Percentiles rank a stretch among this genome's conserved stretches.
Evolutionary conservation across 2,888 invertebrate genomes (phyloP).

Genomic region (Melanostoma scalare): DNA sequence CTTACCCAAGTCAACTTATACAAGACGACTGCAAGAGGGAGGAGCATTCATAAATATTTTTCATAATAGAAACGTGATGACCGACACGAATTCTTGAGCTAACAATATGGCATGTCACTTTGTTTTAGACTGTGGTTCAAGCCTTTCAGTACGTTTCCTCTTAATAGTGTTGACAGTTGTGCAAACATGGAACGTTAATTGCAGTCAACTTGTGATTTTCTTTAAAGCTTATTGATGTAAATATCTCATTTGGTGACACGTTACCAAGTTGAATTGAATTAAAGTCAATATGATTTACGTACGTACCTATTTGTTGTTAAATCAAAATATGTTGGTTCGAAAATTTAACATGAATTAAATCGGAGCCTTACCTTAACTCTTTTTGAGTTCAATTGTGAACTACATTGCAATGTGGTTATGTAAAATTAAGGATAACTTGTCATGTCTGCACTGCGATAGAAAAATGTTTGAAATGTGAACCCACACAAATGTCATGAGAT

Average conservation of each 20-base stretch:
- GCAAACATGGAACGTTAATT: slow-evolving; percentile 10
- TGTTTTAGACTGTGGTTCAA: background rate
- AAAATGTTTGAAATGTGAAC: too few species aligned
- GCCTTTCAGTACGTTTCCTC: slow-evolving; percentile 13
- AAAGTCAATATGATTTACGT: too few species aligned
- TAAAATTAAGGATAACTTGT: too few species aligned
- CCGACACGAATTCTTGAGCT: background rate
- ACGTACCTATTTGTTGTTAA: too few species aligned
- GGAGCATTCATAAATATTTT: background rate
- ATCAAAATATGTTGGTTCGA: too few species aligned
- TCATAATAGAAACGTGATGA: slow-evolving; percentile 23
- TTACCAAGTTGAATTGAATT: background rate
- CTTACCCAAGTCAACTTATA: background rate
- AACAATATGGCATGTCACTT: background rate
- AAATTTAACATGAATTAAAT: too few species aligned
- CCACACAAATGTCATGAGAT: too few species aligned
- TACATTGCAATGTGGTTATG: too few species aligned
- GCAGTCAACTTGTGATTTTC: background rate
- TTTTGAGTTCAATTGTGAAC: too few species aligned
- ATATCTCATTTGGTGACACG: slow-evolving; percentile 25
- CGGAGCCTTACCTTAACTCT: too few species aligned
- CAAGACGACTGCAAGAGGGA: background rate
- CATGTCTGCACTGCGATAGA: too few species aligned
- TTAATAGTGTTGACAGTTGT: slow-evolving; percentile 4
- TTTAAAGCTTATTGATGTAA: slow-evolving; percentile 14